phyloP scores from a whole-genome alignment of 2,797 vertebrate species.

The Xyrichtys novacula region DNA sequence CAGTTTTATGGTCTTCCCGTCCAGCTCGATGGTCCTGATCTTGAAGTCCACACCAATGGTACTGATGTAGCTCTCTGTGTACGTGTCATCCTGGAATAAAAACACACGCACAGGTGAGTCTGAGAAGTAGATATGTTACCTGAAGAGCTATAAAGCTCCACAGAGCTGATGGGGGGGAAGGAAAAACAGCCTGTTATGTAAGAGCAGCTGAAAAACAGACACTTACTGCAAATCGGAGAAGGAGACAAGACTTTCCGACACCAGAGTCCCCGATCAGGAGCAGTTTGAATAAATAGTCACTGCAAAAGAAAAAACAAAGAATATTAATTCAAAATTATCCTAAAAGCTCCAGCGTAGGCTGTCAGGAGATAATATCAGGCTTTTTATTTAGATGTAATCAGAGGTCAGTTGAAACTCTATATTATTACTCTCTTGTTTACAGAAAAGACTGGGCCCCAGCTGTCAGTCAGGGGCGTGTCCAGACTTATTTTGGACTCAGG shows the following conservation, averaged over 20 bases:
- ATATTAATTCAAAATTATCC: no score
- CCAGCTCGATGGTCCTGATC: slow-evolving; percentile 98
- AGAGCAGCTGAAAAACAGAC: background rate
- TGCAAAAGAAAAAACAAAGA: slow-evolving; percentile 61
- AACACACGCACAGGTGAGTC: slow-evolving; percentile 23
- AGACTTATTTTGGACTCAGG: no score
- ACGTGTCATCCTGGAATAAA: slow-evolving; percentile 92
- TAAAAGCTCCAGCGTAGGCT: no score
- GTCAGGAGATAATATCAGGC: no score
- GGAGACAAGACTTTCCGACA: slow-evolving; percentile 98
- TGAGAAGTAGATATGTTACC: background rate
- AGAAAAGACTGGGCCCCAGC: no score
- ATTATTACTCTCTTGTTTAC: no score
- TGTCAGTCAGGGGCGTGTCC: no score
- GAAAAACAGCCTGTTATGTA: slow-evolving; percentile 1
- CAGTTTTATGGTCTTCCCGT: slow-evolving; percentile 98
- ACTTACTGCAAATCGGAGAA: slow-evolving; percentile 98
- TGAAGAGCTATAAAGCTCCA: background rate
- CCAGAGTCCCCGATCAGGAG: slow-evolving; percentile 99
- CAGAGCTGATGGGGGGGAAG: background rate
- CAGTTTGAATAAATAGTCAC: slow-evolving; percentile 99
- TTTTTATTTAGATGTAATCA: no score
- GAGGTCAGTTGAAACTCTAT: no score
- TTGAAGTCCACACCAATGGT: slow-evolving; percentile 99
- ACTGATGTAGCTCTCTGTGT: slow-evolving; percentile 99